These are phyloP conservation scores for Percopsis omiscomaycus DNA, from an alignment of 2,797 vertebrate genomes.

Conservation along the genomic window DNA sequence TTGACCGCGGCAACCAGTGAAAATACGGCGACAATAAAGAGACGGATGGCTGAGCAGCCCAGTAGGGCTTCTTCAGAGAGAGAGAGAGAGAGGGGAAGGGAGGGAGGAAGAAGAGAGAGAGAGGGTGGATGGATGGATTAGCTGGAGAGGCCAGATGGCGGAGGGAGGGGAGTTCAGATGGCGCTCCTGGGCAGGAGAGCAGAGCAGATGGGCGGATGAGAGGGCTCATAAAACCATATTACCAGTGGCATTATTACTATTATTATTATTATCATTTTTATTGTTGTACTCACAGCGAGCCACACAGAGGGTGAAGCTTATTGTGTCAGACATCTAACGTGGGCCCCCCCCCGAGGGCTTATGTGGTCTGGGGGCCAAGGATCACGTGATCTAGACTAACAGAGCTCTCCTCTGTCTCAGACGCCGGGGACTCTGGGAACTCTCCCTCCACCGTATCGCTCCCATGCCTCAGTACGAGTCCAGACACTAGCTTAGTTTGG, in stretches of 20 bases:
- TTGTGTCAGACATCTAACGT: conserved; percentile 51
- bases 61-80: conserved; percentile 11
- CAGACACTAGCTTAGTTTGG: no score
- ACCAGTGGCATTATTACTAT: conserved; percentile 67
- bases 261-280: conserved; percentile 66
- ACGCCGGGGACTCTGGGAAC: no score
- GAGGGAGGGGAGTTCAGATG: conserved; percentile 60
- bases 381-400: no score
- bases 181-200: conserved; percentile 53
- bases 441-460: no score
- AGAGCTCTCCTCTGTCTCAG: no score
- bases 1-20: background rate
- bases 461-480: no score
- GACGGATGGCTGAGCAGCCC: background rate
- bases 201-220: conserved; percentile 74
- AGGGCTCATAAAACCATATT: conserved; percentile 76
- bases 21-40: conserved; percentile 13
- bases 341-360: conserved; percentile 26
- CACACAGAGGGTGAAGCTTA: conserved; percentile 57
- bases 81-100: background rate
- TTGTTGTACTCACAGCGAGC: conserved; percentile 59
- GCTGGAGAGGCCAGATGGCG: conserved; percentile 69
- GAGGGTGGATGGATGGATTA: conserved; percentile 54
- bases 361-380: background rate
- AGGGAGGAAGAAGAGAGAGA: conserved; percentile 23